Percentiles rank a stretch among this genome's conserved stretches.
Conservation (phyloP, 2,797 vertebrate genomes). For the Sternarchorhynchus goeldii region DNA sequence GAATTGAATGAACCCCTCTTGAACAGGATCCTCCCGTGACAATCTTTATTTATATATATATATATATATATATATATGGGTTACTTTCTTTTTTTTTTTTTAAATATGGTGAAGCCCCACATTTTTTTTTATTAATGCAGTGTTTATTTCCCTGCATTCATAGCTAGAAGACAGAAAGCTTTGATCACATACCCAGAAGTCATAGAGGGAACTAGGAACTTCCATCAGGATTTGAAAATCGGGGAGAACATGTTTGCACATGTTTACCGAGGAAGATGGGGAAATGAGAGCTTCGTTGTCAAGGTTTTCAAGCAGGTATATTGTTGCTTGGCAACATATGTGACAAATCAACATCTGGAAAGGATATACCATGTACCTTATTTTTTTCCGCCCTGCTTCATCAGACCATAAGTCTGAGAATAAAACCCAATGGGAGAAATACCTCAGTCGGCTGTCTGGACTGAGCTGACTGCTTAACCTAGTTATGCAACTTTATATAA, state of each 20-base stretch:
- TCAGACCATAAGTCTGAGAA: no score
- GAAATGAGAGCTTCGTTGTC: slow-evolving; percentile 66
- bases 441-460: no score
- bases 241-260: slow-evolving; percentile 71
- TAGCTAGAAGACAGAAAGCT: slow-evolving; percentile 42
- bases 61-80: no score
- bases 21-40: not conserved
- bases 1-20: not conserved
- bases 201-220: slow-evolving; percentile 70
- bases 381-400: no score
- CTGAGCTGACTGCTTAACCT: no score
- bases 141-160: slow-evolving; percentile 44
- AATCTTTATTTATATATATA: no score
- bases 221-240: slow-evolving; percentile 73
- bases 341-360: not conserved
- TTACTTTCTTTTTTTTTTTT: not conserved
- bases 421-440: no score
- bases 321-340: not conserved
- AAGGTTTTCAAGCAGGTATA: slow-evolving; percentile 81
- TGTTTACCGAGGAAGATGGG: slow-evolving; percentile 70
- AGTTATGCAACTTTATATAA: no score
- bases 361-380: not conserved
- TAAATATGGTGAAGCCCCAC: not conserved
- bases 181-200: slow-evolving; percentile 69
- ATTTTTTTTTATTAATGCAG: not conserved